These are phyloP conservation scores for Chromobotia macracanthus DNA, from an alignment of 2,797 vertebrate genomes.

Conservation along the genomic window DNA sequence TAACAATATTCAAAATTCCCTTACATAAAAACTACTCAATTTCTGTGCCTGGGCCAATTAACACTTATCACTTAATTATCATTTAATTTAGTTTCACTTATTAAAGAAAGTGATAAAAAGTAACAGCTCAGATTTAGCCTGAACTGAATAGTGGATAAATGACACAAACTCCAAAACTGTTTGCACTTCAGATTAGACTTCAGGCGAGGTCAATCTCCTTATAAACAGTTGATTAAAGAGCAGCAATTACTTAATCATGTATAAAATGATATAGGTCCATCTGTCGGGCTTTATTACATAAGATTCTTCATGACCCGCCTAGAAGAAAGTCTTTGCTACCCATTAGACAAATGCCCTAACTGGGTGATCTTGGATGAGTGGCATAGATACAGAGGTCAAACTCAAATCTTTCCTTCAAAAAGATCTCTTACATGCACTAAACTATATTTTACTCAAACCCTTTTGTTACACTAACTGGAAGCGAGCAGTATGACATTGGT, in stretches of 20 bases:
- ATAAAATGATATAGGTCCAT: too few relatives aligned
- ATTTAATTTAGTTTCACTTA: neutral
- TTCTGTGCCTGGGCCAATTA: neutral
- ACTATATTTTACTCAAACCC: neutral
- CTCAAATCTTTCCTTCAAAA: conserved; percentile 30
- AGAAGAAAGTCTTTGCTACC: too few relatives aligned
- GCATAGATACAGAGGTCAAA: neutral
- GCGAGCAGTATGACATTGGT: neutral
- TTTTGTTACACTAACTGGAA: conserved; percentile 20
- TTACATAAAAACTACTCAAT: neutral
- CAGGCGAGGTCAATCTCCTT: too few relatives aligned
- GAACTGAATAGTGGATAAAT: neutral
- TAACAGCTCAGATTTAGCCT: neutral
- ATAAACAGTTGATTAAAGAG: too few relatives aligned
- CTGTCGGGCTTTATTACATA: too few relatives aligned
- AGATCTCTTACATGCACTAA: conserved; percentile 21
- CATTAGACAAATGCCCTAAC: neutral
- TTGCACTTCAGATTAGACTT: neutral
- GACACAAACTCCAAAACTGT: neutral
- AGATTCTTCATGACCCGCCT: too few relatives aligned
- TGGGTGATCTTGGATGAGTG: too few relatives aligned
- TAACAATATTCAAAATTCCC: neutral
- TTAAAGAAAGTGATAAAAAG: neutral
- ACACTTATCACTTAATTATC: too few relatives aligned
- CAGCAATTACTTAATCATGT: too few relatives aligned